Conservation (phyloP, 2,797 vertebrate species). For the Loris lydekkerianus region DNA sequence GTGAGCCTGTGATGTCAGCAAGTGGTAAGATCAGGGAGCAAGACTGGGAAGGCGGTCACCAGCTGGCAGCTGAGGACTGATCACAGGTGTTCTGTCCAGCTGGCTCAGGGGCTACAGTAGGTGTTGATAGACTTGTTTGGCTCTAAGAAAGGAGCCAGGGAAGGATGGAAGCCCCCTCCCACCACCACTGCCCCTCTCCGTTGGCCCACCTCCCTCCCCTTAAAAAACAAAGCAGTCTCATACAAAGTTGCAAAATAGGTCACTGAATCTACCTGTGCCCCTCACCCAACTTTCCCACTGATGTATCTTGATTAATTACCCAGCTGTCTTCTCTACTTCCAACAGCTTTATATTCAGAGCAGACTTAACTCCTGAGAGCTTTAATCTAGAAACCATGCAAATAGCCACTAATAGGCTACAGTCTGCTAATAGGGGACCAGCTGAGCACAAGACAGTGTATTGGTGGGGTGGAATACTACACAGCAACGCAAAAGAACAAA, state of each 20-base stretch:
- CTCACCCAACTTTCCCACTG: not conserved
- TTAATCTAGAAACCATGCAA: not conserved
- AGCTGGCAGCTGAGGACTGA: not conserved
- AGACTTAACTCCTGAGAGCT: conserved; percentile 20
- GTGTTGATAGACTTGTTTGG: not conserved
- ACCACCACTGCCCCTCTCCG: not conserved
- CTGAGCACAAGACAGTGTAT: not conserved
- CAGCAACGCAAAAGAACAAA: not conserved
- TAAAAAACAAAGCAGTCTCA: not conserved
- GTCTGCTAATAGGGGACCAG: not conserved
- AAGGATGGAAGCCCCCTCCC: too few species aligned
- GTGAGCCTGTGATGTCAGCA: not conserved
- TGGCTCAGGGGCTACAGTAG: not conserved
- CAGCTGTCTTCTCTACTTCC: not conserved
- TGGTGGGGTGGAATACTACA: not conserved
- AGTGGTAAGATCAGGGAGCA: not conserved
- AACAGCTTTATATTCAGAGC: not conserved
- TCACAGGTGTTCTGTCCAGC: not conserved
- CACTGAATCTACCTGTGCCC: not conserved
- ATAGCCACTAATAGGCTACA: not conserved
- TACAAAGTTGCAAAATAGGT: not conserved
- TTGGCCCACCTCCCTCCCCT: not conserved
- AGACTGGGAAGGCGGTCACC: not conserved
- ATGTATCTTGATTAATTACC: not conserved
- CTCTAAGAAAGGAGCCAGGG: not conserved